Evolutionary conservation across 2,797 vertebrate genomes (phyloP).

Genomic region (Melanotaenia trifasciata): DNA sequence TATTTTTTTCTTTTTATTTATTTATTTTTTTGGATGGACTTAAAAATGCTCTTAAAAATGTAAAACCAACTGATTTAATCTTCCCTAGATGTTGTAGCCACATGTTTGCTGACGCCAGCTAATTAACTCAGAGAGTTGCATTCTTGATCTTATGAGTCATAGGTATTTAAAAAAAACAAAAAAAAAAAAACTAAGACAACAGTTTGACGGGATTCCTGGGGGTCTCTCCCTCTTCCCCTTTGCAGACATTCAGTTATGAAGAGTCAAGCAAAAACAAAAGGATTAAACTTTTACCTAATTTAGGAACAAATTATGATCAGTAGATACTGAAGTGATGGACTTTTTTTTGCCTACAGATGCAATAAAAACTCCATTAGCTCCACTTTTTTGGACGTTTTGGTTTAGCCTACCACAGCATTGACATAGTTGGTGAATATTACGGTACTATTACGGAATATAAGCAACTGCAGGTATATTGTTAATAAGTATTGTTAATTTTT

Average conservation of each 20-base stretch:
- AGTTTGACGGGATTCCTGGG: constrained; percentile 6
- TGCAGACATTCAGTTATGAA: constrained; percentile 30
- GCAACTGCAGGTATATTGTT: too few species aligned
- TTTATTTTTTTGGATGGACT: constrained; percentile 43
- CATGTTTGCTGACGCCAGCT: constrained; percentile 45
- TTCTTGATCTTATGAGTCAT: constrained; percentile 16
- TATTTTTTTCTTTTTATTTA: constrained; percentile 30
- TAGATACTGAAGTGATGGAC: constrained; percentile 8
- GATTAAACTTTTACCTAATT: constrained; percentile 31
- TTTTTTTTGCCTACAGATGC: constrained; percentile 3
- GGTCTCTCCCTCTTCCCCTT: background rate
- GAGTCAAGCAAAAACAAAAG: constrained; percentile 10
- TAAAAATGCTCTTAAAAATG: constrained; percentile 52
- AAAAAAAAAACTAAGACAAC: constrained; percentile 16
- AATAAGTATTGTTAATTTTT: background rate
- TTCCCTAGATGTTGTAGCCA: constrained; percentile 35
- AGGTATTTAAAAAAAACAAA: constrained; percentile 13
- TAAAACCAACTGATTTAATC: constrained; percentile 36
- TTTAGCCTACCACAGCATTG: too few species aligned
- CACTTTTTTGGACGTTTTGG: too few species aligned
- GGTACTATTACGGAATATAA: too few species aligned
- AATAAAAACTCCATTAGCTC: background rate
- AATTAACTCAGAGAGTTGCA: constrained; percentile 42
- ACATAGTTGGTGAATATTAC: too few species aligned
- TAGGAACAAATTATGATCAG: constrained; percentile 26